Evolutionary conservation across 2,797 vertebrate species (phyloP), one percentile per base, ranked within the genome.

Genomic region (Liparis tanakae): DNA sequence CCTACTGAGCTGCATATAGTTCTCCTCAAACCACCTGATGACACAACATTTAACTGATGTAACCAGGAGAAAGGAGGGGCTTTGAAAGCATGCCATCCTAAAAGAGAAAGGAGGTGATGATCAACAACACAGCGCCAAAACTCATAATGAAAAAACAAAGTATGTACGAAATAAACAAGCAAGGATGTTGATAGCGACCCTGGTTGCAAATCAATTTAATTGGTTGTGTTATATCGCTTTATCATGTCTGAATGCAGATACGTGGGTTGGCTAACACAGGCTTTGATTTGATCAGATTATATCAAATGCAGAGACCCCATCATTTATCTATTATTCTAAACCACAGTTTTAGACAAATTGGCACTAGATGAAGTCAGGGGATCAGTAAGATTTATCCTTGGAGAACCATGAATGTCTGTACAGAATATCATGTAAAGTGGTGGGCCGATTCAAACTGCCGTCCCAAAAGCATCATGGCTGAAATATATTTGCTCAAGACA

Each of bases 51-150:
- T 36, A 51, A 57, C 12, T 67, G 34, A 54, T 50, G 48, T 54
- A 50, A 59, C 3, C 18, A 62, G 56, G 17, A 39, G 67, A 53
- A 9, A 1, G 3, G 10, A 36, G 18, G 7, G 15, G 48, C 48
- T 70, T 48, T 53, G 48, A 69, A 50, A 50, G 51, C 63, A 62
- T 39, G n/a, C 57, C 22, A 43, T 10, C 37, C 12, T 37, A n/a
- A 59, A 65, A 48, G 30, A 76, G 51, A 41, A 15, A 51, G 2
- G 10, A 48, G 20, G 17, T n/a, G 8, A 62, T 13, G 15, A 3
- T 12, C 20, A 63, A 41, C 6, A 51, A 54, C 18, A 39, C 4
- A 39, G 44, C 3, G 30, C 14, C 36, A 67, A 60, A 66, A 44
- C 7, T 53, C n/a, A 66, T 20, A 15, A 59, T 22, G 22, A 25